A percentile compares a stretch with the other conserved stretches of the same genome.
Conservation (phyloP, 2,888 invertebrate genomes). For the Carabus problematicus region DNA sequence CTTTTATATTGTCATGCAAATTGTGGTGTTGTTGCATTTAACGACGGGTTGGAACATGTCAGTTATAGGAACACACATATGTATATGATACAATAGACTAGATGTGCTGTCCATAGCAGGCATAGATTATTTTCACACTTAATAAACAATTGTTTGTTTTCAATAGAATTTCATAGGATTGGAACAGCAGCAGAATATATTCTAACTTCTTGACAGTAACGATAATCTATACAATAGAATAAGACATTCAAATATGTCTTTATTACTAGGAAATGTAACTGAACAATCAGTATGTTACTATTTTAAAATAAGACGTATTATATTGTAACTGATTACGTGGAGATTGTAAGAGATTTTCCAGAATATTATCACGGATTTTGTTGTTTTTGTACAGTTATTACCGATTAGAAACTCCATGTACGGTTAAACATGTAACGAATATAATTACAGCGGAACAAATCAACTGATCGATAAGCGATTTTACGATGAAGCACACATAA, state of each 20-base stretch:
- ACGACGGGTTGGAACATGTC: too few species aligned
- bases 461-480: background rate
- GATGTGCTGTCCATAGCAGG: slow-evolving; percentile 4
- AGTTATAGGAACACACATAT: slow-evolving; percentile 8
- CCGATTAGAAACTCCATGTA: background rate
- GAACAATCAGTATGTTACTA: too few species aligned
- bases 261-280: too few species aligned
- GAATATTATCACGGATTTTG: too few species aligned
- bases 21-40: background rate
- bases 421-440: background rate
- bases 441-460: background rate
- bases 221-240: too few species aligned
- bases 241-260: too few species aligned
- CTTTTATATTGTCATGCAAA: slow-evolving; percentile 7
- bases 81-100: slow-evolving; percentile 10
- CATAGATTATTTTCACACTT: slow-evolving; percentile 9
- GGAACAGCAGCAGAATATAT: too few species aligned
- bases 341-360: too few species aligned
- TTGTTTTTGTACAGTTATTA: too few species aligned
- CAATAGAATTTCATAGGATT: background rate
- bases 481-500: too few species aligned
- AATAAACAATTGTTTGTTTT: slow-evolving; percentile 10
- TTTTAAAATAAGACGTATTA: background rate
- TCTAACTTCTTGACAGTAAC: too few species aligned
- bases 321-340: too few species aligned